Base-by-base conservation (phyloP, 2,888 invertebrate species). In the Boloria selene region DNA sequence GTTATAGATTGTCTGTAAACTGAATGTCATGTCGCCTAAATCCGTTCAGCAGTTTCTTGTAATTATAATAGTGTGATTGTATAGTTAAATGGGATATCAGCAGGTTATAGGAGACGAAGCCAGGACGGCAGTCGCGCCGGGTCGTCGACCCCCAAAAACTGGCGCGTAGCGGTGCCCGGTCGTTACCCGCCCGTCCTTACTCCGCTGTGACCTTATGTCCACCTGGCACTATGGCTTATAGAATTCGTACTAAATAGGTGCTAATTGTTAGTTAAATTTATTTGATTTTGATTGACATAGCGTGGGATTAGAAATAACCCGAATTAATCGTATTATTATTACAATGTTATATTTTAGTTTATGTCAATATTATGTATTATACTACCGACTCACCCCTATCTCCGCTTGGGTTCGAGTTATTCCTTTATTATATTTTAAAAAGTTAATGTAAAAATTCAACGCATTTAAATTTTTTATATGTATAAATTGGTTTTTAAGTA, bases 101-200 rank as follows among this genome's bases (percentile, higher is more conserved):
- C 56, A 56, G 56, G 45, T 56, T 56, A 78, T 80, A 84, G 85
- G 78, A 86, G 88, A 83, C 79, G 79, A 77, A 80, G 82, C 80
- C 85, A 87, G 88, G 87, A 89, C 89, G 87, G 81, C 78, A 79
- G 81, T 77, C 84, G 81, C 79, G 78, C 70, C 82, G 79, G 82
- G 86, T 88, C 89, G 87, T 77, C 82, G 88, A 88, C 86, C 89
- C 88, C 88, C 90, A 79, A 90, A 38, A 90, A 87, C 84, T 85
- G 86, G 85, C 85, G 86, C 86, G 88, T 87, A 87, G 87, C 87
- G 87, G 86, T 88, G 87, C 87, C 89, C 88, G 91, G 90, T 90
- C 90, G 86, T 90, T 90, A 88, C 87, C 88, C 89, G 83, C 74
- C 82, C 87, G 89, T 90, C 90, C 89, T 90, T 88, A 85, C 81